Evolutionary conservation across 2,888 invertebrate species (phyloP), one percentile per base, ranked within the genome.

Genomic region (Ophion obscuratus): DNA sequence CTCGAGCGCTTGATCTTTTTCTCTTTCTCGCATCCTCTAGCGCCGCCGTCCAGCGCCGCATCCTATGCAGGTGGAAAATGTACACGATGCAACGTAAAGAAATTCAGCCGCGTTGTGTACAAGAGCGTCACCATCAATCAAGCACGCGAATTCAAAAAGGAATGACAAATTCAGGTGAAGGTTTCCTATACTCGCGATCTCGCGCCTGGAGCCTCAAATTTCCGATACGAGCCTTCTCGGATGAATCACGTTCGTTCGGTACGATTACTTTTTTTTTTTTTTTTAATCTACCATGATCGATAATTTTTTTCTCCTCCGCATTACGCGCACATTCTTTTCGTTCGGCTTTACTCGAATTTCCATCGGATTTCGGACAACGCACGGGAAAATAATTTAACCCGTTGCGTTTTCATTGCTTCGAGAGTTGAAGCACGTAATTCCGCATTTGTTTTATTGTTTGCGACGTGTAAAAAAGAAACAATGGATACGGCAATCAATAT

Each of bases 51-150:
- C 53, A 62, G 59, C 6, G 31, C 61, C 59, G 66, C 14, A 47
- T 47, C 44, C 36, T 44, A 14, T 17, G 53, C 53, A 61, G 70
- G 57, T 83, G 76, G 53, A 83, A 73, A 68, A 79, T 57, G 17
- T 44, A 68, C 61, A 27, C 68, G 67, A 20, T 64, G 81, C 66
- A 62, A 27, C n/a, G 7, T 40, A 27, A 47, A 81, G 67, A 81
- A 73, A 53, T 66, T 36, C 59, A 67, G 66, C 59, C 74, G 81
- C 24, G 67, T 44, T 27, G 40, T 24, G 7, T 27, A 10, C 17
- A 40, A 44, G 47, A 47, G 47, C 6, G 31, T 14, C 44, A 14
- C 36, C 59, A 24, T 62, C 74, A 20, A 74, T 74, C 44, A 20
- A 59, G 40, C 7, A 44, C 24, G 64, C 24, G 17, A 14, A 66